Conservation (phyloP, 2,888 invertebrate species). For the Drosophila mercatorum region DNA sequence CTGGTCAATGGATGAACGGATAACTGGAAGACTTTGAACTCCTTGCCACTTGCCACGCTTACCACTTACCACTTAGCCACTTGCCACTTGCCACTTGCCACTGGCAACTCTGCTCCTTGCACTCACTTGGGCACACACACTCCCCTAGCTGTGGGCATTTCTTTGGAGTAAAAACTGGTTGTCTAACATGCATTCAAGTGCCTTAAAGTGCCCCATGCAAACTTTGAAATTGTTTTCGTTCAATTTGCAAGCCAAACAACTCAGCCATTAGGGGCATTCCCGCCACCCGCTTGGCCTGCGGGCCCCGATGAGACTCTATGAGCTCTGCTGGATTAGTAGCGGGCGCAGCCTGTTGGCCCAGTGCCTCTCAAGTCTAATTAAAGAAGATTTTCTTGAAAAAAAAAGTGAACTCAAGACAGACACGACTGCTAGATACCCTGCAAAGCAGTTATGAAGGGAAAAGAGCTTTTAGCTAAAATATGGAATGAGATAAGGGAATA, state of each 20-base stretch:
- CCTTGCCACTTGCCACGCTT: conserved; percentile 28
- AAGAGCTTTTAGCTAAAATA: not conserved
- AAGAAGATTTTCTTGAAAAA: not conserved
- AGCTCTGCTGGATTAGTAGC: not conserved
- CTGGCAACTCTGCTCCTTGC: conserved; percentile 17
- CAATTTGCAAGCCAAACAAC: conserved; percentile 76
- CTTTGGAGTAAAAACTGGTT: conserved; percentile 21
- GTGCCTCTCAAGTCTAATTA: not conserved
- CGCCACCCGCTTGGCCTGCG: conserved; percentile 4
- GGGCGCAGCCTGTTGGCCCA: not conserved
- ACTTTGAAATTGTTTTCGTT: conserved; percentile 77
- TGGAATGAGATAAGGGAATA: too few species aligned
- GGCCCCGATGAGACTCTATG: not conserved
- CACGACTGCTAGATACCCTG: not conserved
- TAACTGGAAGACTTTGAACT: conserved; percentile 43
- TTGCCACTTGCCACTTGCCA: conserved; percentile 10
- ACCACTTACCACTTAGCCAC: conserved; percentile 15
- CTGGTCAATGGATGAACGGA: conserved; percentile 31
- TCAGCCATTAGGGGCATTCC: conserved; percentile 65
- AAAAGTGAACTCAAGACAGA: not conserved
- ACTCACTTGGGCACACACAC: conserved; percentile 2
- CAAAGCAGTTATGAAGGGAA: not conserved
- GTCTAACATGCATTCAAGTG: conserved; percentile 60
- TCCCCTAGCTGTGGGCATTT: not conserved
- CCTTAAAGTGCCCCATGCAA: conserved; percentile 60